A percentile compares a stretch with the other conserved stretches of the same genome.
These are phyloP conservation scores for Coturnix japonica DNA, from an alignment of 2,113 vertebrate species.

Conservation along the genomic window DNA sequence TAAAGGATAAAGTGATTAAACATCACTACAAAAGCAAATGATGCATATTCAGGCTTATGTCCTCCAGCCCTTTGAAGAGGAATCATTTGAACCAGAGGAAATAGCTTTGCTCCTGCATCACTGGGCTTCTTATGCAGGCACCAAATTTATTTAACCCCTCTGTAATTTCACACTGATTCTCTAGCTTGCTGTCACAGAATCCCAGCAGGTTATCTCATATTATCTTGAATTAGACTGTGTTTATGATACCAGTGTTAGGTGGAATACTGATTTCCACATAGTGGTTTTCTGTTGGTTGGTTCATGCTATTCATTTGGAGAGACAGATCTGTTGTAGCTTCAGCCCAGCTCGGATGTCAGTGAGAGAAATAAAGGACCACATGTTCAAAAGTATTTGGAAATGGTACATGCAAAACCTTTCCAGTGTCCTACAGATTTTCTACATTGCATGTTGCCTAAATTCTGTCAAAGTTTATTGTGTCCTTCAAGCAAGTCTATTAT, in stretches of 20 bases:
- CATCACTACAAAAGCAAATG: neutral
- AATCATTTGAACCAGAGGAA: neutral
- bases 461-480: neutral
- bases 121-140: neutral
- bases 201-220: neutral
- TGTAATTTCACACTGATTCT: neutral
- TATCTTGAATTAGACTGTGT: neutral
- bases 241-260: neutral
- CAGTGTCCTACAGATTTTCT: neutral
- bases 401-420: neutral
- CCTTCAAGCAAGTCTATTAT: neutral
- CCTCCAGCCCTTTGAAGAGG: rapidly evolving
- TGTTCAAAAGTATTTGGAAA: neutral
- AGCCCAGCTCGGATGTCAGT: neutral
- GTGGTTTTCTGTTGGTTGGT: neutral
- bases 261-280: neutral
- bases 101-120: neutral
- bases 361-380: neutral
- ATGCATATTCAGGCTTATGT: neutral
- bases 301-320: neutral
- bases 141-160: neutral
- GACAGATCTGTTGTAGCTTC: neutral
- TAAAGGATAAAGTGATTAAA: neutral
- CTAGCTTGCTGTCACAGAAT: neutral
- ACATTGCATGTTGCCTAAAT: neutral